Conservation (phyloP, 2,113 vertebrate species). For the Bothrops jararaca region DNA sequence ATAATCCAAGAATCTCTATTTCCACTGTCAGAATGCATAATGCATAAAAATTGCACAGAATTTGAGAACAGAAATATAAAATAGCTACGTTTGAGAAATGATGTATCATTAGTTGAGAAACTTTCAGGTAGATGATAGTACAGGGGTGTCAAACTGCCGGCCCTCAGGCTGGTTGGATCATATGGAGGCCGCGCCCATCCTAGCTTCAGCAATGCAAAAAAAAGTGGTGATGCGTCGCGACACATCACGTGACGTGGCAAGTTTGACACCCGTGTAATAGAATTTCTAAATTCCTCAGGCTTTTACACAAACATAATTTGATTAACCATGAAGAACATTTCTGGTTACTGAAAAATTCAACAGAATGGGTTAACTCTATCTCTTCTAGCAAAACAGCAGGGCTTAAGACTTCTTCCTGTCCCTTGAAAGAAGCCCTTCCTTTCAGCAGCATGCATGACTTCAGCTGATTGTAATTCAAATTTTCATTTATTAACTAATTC, state of each 20-base stretch:
- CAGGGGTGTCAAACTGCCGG: no score
- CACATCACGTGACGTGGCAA: no score
- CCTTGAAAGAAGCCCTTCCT: neutral
- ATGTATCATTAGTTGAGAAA: neutral
- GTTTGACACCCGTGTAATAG: neutral
- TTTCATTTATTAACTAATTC: neutral
- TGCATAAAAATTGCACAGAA: conserved; percentile 12
- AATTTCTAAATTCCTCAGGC: neutral
- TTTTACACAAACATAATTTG: neutral
- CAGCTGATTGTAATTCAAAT: neutral
- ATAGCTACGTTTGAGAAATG: neutral
- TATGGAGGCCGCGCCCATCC: no score
- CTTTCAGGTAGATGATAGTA: neutral
- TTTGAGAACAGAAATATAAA: conserved; percentile 21
- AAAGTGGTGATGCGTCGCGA: no score
- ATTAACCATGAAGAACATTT: neutral
- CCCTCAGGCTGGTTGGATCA: no score
- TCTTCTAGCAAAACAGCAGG: neutral
- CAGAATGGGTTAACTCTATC: neutral
- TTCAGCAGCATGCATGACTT: neutral
- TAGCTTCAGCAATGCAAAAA: no score
- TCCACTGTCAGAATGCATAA: conserved; percentile 30
- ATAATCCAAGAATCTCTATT: conserved; percentile 27
- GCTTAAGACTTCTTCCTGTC: neutral
- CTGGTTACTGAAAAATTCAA: neutral